Conservation (phyloP, 2,888 invertebrate genomes). For the Spodoptera littoralis region DNA sequence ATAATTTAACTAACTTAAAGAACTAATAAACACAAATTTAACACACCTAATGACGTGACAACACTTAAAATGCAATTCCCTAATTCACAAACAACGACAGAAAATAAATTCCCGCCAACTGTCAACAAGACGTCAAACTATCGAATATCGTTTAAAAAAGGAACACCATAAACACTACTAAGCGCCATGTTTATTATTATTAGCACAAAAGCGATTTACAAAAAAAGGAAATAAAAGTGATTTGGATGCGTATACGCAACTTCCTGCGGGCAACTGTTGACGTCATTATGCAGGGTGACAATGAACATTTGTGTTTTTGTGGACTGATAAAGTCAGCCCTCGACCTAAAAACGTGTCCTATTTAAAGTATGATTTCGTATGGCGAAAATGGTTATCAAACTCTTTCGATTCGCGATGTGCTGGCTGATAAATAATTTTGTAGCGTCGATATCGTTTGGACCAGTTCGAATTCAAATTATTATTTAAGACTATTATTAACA, state of each 20-base stretch:
- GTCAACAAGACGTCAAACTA: too few relatives aligned
- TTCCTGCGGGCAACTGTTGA: conserved; percentile 65
- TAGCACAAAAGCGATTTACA: conserved; percentile 25
- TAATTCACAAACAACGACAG: not conserved
- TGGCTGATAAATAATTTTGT: too few relatives aligned
- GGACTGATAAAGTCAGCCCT: conserved; percentile 17
- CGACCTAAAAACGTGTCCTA: conserved; percentile 28
- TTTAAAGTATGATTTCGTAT: conserved; percentile 19
- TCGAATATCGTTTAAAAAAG: too few relatives aligned
- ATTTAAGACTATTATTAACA: too few relatives aligned
- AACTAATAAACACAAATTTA: too few relatives aligned
- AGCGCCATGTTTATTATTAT: conserved; percentile 19
- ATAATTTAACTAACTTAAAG: too few relatives aligned
- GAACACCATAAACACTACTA: not conserved
- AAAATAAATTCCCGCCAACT: conserved; percentile 1
- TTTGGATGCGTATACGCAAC: conserved; percentile 70
- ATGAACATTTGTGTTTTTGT: conserved; percentile 14
- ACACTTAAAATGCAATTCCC: too few relatives aligned
- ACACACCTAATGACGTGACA: too few relatives aligned
- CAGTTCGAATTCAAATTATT: too few relatives aligned
- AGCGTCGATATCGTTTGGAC: too few relatives aligned
- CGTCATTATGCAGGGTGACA: conserved; percentile 58
- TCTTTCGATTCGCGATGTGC: too few relatives aligned
- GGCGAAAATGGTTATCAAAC: too few relatives aligned
- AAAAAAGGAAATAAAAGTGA: conserved; percentile 61